A percentile compares a stretch with the other conserved stretches of the same genome.
Conservation (phyloP, 1,140 invertebrate species). For the Catajapyx aquilonaris region DNA sequence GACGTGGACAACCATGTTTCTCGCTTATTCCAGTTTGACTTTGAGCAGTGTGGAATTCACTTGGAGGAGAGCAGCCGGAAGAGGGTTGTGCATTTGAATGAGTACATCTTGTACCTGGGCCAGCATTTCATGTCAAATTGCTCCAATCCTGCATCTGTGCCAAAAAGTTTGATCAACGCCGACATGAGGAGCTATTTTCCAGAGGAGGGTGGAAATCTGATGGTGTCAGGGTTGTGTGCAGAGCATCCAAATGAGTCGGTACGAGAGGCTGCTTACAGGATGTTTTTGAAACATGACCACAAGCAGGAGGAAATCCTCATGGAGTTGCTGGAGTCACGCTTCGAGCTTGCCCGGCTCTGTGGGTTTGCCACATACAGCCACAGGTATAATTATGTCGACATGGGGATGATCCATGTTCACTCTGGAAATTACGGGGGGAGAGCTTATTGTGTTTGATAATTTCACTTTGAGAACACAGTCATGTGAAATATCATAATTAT, state of each 20-base stretch:
- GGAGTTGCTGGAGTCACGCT: constrained; percentile 44
- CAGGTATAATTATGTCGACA: no score
- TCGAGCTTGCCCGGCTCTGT: constrained; percentile 59
- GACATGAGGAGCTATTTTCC: constrained; percentile 50
- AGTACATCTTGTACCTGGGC: constrained; percentile 56
- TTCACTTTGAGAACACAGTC: no score
- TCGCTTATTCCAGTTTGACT: constrained; percentile 81
- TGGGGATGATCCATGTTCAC: no score
- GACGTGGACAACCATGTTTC: constrained; percentile 66
- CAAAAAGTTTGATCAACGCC: constrained; percentile 39
- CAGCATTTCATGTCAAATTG: constrained; percentile 66
- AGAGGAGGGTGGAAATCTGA: constrained; percentile 41
- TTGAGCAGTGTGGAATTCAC: constrained; percentile 92
- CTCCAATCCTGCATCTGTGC: constrained; percentile 37
- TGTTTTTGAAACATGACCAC: constrained; percentile 58
- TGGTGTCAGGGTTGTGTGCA: constrained; percentile 56
- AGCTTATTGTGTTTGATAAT: no score
- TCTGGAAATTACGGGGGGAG: no score
- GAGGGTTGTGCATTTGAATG: constrained; percentile 64
- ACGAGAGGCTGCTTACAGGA: constrained; percentile 72
- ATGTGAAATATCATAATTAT: not conserved
- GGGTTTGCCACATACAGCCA: constrained; percentile 76
- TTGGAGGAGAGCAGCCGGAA: constrained; percentile 51
- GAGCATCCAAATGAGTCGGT: constrained; percentile 54
- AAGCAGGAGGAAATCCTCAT: constrained; percentile 53